Base-by-base conservation (phyloP, 2,888 invertebrate genomes). In the Drosophila histrio region DNA sequence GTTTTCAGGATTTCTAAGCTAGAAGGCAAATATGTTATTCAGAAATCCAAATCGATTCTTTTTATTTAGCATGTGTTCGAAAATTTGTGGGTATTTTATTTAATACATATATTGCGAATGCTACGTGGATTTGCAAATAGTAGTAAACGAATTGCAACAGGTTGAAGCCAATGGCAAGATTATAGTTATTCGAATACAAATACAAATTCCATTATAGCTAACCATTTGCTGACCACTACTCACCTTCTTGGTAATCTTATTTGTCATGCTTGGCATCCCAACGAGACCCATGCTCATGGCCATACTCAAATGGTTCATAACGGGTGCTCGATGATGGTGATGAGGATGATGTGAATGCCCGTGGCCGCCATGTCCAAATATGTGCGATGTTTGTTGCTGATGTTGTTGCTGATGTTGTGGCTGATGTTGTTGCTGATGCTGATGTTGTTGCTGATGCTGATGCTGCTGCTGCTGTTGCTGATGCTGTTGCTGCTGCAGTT, bases 221-320 rank as follows among this genome's bases (percentile, higher is more conserved):
- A 30, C 30, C 6, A 41, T 9, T 30, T 11, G 8, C 2, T 7
- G 1, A 28, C 1, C 32, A 24, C 2, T 5, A 57, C 75, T 77
- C 76, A 91, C 90, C 89, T 91, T 91, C 81, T 90, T 90, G 63
- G 90, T 90, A 66, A 90, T 90, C 54, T 89, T 90, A 70, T 91
- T 91, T 50, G 87, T 79, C 75, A 89, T 89, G 61, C 84, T 82
- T 19, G 81, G 83, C 77, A 90, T 79, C 5, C 89, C 89, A 26
- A 85, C 79, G 47, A 91, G 66, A 19, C 91, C 91, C 91, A 91
- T 91, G 72, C 90, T 87, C 91, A 91, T 91, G 64, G 91, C 91
- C 91, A 91, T 90, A 71, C 91, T 90, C 53, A 91, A 80, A 80
- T 81, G 81, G 72, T 90, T 91, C 90, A 91, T 91, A 53, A 90